These are phyloP conservation scores for Anas platyrhynchos DNA, from an alignment of 2,113 vertebrate species.

Conservation along the genomic window DNA sequence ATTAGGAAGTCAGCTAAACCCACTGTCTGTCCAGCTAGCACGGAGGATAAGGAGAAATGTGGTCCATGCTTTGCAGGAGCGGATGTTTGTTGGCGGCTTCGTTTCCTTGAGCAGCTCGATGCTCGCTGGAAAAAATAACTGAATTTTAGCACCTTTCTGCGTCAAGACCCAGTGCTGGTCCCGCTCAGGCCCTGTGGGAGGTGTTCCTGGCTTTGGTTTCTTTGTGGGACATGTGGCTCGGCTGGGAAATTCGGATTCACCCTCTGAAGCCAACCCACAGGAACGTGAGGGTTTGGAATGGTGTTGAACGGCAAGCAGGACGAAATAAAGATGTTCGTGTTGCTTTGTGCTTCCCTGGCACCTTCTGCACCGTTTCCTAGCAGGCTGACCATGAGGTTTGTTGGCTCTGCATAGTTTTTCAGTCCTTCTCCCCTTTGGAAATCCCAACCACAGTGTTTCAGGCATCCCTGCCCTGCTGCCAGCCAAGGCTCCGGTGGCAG, in stretches of 20 bases:
- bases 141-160: neutral
- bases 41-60: neutral
- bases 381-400: neutral
- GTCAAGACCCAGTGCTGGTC: too few species aligned
- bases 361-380: too few species aligned
- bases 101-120: neutral
- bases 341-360: neutral
- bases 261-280: neutral
- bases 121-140: fast-evolving
- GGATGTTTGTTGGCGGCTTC: neutral
- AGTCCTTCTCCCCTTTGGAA: neutral
- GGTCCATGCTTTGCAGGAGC: neutral
- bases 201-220: neutral
- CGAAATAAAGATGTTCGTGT: neutral
- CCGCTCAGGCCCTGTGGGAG: too few species aligned
- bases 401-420: too few species aligned
- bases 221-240: neutral
- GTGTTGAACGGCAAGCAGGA: neutral
- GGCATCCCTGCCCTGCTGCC: neutral
- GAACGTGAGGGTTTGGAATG: neutral
- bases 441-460: neutral
- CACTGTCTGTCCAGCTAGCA: neutral
- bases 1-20: neutral
- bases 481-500: neutral
- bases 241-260: neutral